phyloP scores from a whole-genome alignment of 1,140 invertebrate species.

The Ostrea edulis region DNA sequence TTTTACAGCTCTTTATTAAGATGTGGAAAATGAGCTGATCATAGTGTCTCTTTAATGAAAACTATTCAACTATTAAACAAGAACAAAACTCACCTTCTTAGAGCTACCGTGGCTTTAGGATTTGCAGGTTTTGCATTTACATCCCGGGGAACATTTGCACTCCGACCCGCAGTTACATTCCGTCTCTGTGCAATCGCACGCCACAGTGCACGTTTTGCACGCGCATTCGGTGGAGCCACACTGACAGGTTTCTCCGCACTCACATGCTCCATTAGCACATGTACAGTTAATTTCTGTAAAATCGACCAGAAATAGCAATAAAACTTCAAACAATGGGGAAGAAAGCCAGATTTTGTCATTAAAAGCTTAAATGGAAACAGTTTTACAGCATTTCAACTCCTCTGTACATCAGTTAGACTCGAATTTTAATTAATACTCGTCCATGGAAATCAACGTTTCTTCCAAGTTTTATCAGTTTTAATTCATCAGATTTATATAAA shows the following conservation, averaged over 20 bases:
- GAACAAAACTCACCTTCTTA: background rate
- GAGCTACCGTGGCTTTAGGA: background rate
- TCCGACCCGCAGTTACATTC: background rate
- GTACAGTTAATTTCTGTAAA: background rate
- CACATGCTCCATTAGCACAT: background rate
- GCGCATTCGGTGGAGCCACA: background rate
- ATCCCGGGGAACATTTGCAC: background rate
- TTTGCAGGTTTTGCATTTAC: constrained; percentile 1
- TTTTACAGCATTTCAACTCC: too few relatives aligned
- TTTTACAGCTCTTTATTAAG: too few relatives aligned
- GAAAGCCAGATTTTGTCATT: background rate
- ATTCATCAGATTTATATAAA: too few relatives aligned
- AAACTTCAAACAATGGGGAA: too few relatives aligned
- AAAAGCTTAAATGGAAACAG: too few relatives aligned
- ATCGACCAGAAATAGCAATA: background rate
- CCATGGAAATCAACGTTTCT: too few relatives aligned
- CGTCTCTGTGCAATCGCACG: background rate
- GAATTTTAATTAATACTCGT: too few relatives aligned
- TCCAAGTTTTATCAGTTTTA: too few relatives aligned
- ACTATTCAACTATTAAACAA: too few relatives aligned
- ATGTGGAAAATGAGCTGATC: too few relatives aligned
- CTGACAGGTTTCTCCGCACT: background rate
- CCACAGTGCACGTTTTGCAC: background rate
- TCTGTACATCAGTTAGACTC: too few relatives aligned
- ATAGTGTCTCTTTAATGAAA: too few relatives aligned